These are phyloP conservation scores for Dissostichus mawsoni DNA, from an alignment of 2,113 vertebrate species.

Conservation along the genomic window DNA sequence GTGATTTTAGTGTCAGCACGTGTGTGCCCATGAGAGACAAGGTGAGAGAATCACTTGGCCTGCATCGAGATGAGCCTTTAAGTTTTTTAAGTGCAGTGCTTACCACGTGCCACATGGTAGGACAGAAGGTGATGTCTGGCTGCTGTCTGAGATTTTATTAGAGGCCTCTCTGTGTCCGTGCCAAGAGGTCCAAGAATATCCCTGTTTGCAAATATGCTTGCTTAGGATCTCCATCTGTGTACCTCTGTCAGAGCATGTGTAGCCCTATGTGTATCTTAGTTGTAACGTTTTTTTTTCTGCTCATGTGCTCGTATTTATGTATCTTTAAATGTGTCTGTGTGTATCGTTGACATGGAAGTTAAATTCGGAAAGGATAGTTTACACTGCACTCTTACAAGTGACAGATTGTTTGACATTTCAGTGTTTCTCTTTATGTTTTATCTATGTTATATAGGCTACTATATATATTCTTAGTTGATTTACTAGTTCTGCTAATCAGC, in stretches of 20 bases:
- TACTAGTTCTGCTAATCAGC: neutral
- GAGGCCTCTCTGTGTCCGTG: conserved; percentile 70
- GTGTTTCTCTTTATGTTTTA: neutral
- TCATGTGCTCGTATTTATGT: conserved; percentile 14
- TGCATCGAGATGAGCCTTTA: conserved; percentile 42
- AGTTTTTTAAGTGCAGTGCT: conserved; percentile 43
- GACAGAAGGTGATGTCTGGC: conserved; percentile 78
- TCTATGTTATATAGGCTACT: neutral
- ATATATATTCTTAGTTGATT: neutral
- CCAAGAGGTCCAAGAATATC: conserved; percentile 77
- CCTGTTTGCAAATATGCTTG: conserved; percentile 65
- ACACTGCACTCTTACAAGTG: neutral
- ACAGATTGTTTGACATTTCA: neutral
- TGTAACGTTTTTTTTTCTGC: conserved; percentile 27
- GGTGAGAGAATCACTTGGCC: conserved; percentile 39
- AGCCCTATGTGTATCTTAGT: conserved; percentile 3
- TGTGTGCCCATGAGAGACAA: conserved; percentile 53
- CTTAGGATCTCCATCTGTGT: conserved; percentile 50
- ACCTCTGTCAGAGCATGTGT: conserved; percentile 46
- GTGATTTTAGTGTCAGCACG: conserved; percentile 50
- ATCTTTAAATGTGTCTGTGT: neutral
- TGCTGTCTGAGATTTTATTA: conserved; percentile 75
- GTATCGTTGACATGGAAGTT: neutral
- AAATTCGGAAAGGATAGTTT: neutral
- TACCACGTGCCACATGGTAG: conserved; percentile 58